phyloP scores from a whole-genome alignment of 2,888 invertebrate genomes.

The Plebejus melissa region DNA sequence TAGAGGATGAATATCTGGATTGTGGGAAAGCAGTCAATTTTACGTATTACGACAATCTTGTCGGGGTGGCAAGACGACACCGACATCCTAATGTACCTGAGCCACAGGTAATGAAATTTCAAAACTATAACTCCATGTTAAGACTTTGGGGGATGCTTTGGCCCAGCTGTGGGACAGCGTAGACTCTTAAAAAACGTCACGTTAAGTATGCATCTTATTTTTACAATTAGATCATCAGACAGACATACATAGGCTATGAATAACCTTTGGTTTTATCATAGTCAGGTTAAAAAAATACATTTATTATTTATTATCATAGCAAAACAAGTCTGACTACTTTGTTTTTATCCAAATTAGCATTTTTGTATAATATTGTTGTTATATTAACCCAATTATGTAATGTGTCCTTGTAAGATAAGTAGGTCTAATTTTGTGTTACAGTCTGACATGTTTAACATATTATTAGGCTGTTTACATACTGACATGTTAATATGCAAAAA shows the following conservation, averaged over 20 bases:
- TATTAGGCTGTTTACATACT: too few relatives aligned
- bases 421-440: neutral
- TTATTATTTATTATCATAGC: neutral
- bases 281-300: neutral
- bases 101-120: conserved; percentile 77
- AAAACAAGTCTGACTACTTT: neutral
- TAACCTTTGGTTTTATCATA: neutral
- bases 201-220: too few relatives aligned
- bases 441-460: neutral
- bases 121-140: neutral
- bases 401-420: neutral
- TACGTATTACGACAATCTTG: conserved; percentile 92
- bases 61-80: conserved; percentile 90
- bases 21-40: conserved; percentile 92
- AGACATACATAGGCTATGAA: neutral
- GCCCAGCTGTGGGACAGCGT: too few relatives aligned
- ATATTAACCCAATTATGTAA: neutral
- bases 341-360: neutral
- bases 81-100: conserved; percentile 92
- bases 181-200: too few relatives aligned
- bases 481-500: too few relatives aligned
- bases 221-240: too few relatives aligned
- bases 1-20: conserved; percentile 84
- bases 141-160: neutral
- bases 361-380: neutral